Evolutionary conservation across 92 coral and sea anemone genomes (phyloP).

Genomic region (Bergia sp.): DNA sequence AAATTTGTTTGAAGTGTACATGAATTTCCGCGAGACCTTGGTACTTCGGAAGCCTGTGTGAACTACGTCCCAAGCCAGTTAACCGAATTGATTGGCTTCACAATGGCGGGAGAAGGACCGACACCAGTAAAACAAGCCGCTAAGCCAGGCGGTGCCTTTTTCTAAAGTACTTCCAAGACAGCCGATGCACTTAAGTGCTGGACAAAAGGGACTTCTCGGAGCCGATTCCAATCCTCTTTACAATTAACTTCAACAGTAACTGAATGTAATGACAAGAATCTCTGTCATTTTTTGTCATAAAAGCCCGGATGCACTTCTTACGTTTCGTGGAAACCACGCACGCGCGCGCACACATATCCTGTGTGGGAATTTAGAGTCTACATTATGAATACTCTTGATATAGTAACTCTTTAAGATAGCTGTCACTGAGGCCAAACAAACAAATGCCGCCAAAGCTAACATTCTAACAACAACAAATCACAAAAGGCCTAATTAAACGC

Average conservation of each 20-base stretch:
- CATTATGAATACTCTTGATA: neutral
- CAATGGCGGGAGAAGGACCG: neutral
- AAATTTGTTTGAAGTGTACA: too few species aligned
- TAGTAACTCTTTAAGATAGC: neutral
- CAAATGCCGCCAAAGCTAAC: neutral
- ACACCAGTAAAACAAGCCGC: neutral
- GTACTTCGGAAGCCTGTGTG: neutral
- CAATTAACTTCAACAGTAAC: neutral
- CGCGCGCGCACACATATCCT: neutral
- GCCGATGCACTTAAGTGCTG: neutral
- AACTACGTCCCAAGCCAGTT: neutral
- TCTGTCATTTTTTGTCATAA: neutral
- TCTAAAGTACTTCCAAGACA: slow-evolving; percentile 7
- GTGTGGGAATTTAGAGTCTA: neutral
- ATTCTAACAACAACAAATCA: neutral
- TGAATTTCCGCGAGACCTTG: too few species aligned
- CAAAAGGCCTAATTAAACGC: slow-evolving; percentile 2
- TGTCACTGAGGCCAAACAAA: neutral
- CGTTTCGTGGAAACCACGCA: neutral
- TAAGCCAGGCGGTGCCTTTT: slow-evolving; percentile 5
- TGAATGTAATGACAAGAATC: neutral
- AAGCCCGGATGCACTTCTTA: neutral
- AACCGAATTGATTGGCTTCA: neutral
- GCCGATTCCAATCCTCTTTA: neutral
- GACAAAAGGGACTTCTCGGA: neutral